Evolutionary conservation across 37 sponge, comb jelly and placozoan genomes (phyloP).

Genomic region (Beroe forskalii): DNA sequence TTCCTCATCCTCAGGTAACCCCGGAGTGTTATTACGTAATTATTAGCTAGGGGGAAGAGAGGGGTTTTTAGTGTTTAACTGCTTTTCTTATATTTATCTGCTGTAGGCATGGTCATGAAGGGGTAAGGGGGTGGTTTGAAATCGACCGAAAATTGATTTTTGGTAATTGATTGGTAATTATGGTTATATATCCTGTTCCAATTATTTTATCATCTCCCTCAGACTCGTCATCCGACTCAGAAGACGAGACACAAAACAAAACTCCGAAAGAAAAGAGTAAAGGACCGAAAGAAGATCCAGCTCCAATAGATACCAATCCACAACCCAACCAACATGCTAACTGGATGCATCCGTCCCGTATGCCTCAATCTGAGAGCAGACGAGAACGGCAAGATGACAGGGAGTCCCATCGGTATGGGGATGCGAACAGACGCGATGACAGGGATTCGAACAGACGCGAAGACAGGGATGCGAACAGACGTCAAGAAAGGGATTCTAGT

Average conservation of each 20-base stretch:
- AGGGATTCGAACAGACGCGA: not conserved
- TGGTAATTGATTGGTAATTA: not conserved
- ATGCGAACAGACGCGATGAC: not conserved
- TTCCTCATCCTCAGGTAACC: slow-evolving; percentile 14
- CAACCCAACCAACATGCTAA: not conserved
- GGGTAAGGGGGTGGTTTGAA: no score
- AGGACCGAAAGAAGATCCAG: not conserved
- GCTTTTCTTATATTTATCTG: no score
- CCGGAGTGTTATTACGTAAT: no score
- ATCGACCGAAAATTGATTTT: not conserved
- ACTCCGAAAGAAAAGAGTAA: not conserved
- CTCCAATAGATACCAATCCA: no score
- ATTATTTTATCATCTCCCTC: no score
- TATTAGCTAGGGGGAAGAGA: no score
- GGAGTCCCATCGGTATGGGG: not conserved
- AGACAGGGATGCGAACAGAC: not conserved
- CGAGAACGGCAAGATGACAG: not conserved
- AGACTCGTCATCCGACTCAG: not conserved
- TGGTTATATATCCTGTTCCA: no score
- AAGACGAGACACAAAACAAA: not conserved
- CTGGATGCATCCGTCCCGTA: not conserved
- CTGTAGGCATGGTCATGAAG: no score
- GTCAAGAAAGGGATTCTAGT: not conserved
- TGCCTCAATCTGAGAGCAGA: not conserved
- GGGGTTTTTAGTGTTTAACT: no score